Percentiles rank a stretch among this genome's conserved stretches.
These are phyloP conservation scores for Tachyglossus aculeatus DNA, from an alignment of 2,797 vertebrate species.

Conservation along the genomic window DNA sequence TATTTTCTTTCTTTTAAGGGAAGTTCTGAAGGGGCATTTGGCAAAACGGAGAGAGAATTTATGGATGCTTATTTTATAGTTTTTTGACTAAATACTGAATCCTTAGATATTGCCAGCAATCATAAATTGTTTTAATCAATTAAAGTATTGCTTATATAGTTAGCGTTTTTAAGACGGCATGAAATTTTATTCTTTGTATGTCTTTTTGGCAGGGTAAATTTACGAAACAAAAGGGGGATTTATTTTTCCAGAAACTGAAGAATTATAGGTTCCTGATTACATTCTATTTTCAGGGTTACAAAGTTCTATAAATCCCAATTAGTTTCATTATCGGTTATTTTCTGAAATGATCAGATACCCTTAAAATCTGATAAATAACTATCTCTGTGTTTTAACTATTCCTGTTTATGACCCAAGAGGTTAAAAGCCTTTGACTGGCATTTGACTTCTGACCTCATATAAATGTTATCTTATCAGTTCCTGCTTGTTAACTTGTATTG, in stretches of 20 bases:
- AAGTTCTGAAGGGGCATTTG: conserved; percentile 22
- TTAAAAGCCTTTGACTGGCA: conserved; percentile 92
- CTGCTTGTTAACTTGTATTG: conserved; percentile 87
- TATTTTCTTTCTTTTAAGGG: conserved; percentile 36
- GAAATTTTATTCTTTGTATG: conserved; percentile 19
- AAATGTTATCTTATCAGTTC: conserved; percentile 91
- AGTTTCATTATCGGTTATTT: conserved; percentile 58
- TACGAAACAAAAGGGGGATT: neutral
- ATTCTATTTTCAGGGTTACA: conserved; percentile 48
- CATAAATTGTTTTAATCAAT: conserved; percentile 22
- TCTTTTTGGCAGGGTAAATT: too few relatives aligned
- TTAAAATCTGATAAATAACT: conserved; percentile 78
- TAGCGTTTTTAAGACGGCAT: conserved; percentile 26
- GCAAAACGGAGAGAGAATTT: conserved; percentile 43
- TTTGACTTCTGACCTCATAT: conserved; percentile 94
- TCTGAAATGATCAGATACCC: conserved; percentile 61
- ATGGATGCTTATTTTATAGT: conserved; percentile 44
- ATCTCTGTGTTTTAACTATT: conserved; percentile 79
- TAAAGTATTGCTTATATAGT: neutral
- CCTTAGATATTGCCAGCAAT: conserved; percentile 34
- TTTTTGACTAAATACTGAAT: conserved; percentile 58
- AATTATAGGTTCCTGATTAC: conserved; percentile 40
- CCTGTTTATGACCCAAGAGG: conserved; percentile 90
- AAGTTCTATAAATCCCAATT: conserved; percentile 66
- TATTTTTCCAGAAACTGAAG: conserved; percentile 10